These are phyloP conservation scores for Hypotaenidia philippensis DNA, from an alignment of 2,797 vertebrate genomes.

Conservation along the genomic window DNA sequence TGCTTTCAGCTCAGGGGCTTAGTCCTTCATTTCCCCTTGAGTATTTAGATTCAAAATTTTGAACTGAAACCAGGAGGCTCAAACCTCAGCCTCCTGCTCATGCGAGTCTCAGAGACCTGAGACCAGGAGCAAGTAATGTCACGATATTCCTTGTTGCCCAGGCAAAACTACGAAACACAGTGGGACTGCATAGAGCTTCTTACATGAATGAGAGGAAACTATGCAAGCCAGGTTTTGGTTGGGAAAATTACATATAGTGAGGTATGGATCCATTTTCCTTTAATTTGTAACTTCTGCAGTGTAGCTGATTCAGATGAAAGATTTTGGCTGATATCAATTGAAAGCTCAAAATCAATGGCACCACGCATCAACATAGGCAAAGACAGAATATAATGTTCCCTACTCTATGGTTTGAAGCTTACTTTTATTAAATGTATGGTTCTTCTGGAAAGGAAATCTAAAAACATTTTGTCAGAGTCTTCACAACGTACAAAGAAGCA, in stretches of 20 bases:
- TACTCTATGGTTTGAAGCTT: neutral
- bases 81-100: neutral
- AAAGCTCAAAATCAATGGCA: slow-evolving; percentile 22
- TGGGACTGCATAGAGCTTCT: neutral
- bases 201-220: neutral
- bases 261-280: neutral
- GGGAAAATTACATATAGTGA: neutral
- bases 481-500: neutral
- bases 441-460: neutral
- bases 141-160: neutral
- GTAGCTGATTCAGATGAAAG: neutral
- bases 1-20: neutral
- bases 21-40: neutral
- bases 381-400: neutral
- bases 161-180: neutral
- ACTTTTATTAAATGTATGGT: neutral
- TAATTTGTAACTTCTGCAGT: neutral
- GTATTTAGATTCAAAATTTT: neutral
- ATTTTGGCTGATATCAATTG: neutral
- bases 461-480: neutral
- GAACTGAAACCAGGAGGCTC: neutral
- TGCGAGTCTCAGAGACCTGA: neutral
- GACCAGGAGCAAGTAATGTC: neutral
- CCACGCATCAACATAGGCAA: neutral
- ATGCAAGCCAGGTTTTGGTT: neutral